These are phyloP conservation scores for Haliclona indistincta DNA, from an alignment of 37 sponge, comb jelly and placozoan genomes.

Conservation along the genomic window DNA sequence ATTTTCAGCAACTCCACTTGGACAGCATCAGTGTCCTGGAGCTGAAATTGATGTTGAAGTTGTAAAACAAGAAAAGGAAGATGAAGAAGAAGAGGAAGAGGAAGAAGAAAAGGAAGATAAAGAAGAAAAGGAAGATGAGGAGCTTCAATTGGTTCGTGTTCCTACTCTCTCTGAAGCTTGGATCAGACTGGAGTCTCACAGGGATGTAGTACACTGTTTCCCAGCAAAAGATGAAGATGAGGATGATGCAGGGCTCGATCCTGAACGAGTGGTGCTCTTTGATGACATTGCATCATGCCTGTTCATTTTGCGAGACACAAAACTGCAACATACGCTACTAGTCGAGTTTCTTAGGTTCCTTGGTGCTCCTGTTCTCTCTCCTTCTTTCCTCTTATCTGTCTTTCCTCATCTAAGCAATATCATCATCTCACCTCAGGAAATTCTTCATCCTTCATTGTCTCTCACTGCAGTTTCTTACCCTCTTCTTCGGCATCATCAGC, in stretches of 20 bases:
- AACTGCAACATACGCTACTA: constrained; percentile 46
- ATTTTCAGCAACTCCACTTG: background rate
- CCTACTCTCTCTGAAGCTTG: constrained; percentile 52
- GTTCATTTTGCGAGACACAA: constrained; percentile 45
- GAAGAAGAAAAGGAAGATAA: background rate
- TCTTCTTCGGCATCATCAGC: background rate
- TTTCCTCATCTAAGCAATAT: background rate
- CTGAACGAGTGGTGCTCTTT: constrained; percentile 74
- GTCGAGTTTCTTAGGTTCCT: constrained; percentile 65
- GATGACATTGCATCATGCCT: constrained; percentile 67
- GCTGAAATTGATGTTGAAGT: background rate
- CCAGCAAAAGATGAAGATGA: constrained; percentile 52
- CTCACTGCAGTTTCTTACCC: background rate
- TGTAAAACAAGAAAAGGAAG: background rate
- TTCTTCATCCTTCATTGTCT: background rate
- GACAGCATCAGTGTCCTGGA: background rate
- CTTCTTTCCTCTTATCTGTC: constrained; percentile 1
- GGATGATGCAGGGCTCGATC: constrained; percentile 42
- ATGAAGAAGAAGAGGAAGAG: background rate
- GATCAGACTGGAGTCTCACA: constrained; percentile 54
- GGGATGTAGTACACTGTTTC: constrained; percentile 40
- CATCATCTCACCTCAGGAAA: background rate
- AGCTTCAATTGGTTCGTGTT: constrained; percentile 23
- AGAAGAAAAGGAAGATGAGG: constrained; percentile 17
- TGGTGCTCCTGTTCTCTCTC: constrained; percentile 23